Percentiles rank a stretch among this genome's conserved stretches.
These are phyloP conservation scores for Pungitius pungitius DNA, from an alignment of 2,113 vertebrate genomes.

Conservation along the genomic window DNA sequence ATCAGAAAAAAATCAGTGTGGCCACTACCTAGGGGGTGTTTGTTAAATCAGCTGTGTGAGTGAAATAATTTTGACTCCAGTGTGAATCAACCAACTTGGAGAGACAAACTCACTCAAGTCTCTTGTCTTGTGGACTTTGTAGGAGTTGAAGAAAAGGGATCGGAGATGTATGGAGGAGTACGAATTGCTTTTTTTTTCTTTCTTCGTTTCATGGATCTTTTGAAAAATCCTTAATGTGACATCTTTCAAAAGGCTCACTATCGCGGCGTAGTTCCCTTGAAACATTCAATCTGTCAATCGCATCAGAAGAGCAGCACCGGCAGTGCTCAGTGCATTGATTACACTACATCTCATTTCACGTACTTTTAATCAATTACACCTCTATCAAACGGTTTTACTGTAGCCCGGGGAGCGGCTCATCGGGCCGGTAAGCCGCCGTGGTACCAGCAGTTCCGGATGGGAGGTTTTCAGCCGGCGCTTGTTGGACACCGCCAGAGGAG, in stretches of 20 bases:
- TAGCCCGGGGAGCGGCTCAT: constrained; percentile 60
- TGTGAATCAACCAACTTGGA: background rate
- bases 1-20: background rate
- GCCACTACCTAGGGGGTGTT: background rate
- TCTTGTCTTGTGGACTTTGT: constrained; percentile 1
- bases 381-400: constrained; percentile 66
- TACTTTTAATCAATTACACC: constrained; percentile 73
- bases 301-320: constrained; percentile 27
- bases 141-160: constrained; percentile 16
- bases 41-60: background rate
- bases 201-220: background rate
- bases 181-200: background rate
- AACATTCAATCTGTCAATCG: constrained; percentile 23
- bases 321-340: constrained; percentile 35
- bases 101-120: background rate
- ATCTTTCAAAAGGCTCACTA: constrained; percentile 12
- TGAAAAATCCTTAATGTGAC: constrained; percentile 7
- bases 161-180: constrained; percentile 31
- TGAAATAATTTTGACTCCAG: constrained; percentile 12
- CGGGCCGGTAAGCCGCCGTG: constrained; percentile 52
- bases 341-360: constrained; percentile 60
- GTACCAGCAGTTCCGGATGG: constrained; percentile 80
- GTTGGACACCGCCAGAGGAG: constrained; percentile 78
- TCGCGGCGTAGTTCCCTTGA: background rate
- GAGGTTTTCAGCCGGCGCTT: constrained; percentile 74